Evolutionary conservation across 2,113 vertebrate genomes (phyloP).

Genomic region (Sorex fumeus): DNA sequence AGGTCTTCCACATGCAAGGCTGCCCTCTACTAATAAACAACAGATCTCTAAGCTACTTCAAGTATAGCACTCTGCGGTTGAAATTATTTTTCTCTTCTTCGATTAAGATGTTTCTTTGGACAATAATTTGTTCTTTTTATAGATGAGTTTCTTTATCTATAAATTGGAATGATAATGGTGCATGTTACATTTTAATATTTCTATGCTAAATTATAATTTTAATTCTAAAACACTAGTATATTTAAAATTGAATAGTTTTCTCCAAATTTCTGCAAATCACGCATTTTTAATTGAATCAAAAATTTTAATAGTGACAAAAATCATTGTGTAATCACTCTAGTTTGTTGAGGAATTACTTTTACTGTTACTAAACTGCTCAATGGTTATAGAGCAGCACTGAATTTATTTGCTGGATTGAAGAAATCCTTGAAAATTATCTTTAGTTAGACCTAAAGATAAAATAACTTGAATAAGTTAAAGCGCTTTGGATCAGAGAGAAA

Average conservation of each 20-base stretch:
- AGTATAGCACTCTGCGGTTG: not conserved
- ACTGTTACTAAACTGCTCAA: not conserved
- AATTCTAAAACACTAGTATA: too few relatives aligned
- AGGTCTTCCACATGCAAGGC: too few relatives aligned
- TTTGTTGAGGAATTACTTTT: too few relatives aligned
- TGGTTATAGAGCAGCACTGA: not conserved
- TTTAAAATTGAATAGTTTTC: too few relatives aligned
- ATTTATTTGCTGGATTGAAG: not conserved
- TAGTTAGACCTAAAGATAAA: not conserved
- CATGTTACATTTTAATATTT: too few relatives aligned
- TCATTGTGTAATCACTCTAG: too few relatives aligned
- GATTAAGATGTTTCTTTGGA: not conserved
- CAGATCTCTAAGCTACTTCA: not conserved
- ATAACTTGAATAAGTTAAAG: not conserved
- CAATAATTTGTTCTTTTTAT: not conserved
- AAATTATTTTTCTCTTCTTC: constrained; percentile 18
- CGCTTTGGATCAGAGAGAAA: too few relatives aligned
- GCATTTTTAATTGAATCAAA: not conserved
- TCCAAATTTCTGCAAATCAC: too few relatives aligned
- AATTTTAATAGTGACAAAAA: too few relatives aligned
- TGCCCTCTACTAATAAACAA: too few relatives aligned
- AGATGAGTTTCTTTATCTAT: not conserved
- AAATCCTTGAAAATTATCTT: not conserved
- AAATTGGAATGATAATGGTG: not conserved
- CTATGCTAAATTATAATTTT: too few relatives aligned